Base-by-base conservation (phyloP, 1,140 invertebrate species). In the Saccostrea cuccullata region DNA sequence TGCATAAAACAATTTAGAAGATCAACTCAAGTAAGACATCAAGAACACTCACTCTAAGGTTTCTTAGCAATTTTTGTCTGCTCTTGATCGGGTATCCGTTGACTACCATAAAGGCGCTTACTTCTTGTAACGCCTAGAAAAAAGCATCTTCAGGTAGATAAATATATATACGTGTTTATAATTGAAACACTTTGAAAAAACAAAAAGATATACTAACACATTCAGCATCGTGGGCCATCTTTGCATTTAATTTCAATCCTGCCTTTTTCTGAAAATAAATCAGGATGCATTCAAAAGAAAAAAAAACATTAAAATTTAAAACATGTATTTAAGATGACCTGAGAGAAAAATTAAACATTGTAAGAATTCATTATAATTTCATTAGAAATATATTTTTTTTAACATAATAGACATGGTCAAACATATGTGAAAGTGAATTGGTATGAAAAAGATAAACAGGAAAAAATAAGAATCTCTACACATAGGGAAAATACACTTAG, bases 11-110 rank as follows among this genome's bases (percentile, higher is more conserved):
- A 47, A 47, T 47, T 47, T 47, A 47, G 6, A 77, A 26, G n/a
- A 20, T 11, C 56, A 17, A 60, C 0, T 13, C 58, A 60, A 60
- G 58, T 15, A 60, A 20, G 4, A 23, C 6, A 3, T 8, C 6
- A 73, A 20, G 13, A 23, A 13, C 13, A 73, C 67, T 73, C 67
- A 94, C 94, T 88, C 93, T 89, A 2, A 94, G 90, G 90, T 94
- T 94, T 88, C 94, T 93, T 89, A 94, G 90, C 40, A 94, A 91
- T 85, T 94, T 94, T 88, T 94, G 94, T 56, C 94, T 82, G 0
- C 91, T 87, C 85, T 94, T 94, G 87, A 88, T 90, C 26, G 94
- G 93, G 20, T 92, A 91, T 82, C 92, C 91, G 83, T 93, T 90
- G 47, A 93, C 90, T 23, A 94, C 58, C 93, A 94, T 94, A 82